Evolutionary conservation across 2,113 vertebrate genomes (phyloP).

Genomic region (Rissa tridactyla): DNA sequence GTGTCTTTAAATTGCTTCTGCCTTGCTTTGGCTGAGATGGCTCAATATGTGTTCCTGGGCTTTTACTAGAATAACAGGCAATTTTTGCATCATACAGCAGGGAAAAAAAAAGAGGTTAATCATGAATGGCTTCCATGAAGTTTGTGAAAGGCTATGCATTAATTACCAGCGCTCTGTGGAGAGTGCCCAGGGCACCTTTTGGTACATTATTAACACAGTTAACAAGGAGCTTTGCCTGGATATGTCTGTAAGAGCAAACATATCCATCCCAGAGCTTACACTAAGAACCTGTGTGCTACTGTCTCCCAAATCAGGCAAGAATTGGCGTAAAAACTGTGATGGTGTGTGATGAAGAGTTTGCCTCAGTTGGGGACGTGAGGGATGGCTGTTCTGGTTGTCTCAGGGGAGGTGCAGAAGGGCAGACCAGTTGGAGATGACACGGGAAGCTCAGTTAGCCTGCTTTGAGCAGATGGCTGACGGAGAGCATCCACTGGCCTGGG

Average conservation of each 20-base stretch:
- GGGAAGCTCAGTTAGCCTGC: background rate
- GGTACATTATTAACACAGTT: background rate
- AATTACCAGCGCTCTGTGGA: background rate
- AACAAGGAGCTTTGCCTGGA: background rate
- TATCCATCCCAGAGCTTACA: background rate
- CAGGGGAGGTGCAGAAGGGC: background rate
- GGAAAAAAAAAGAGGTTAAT: background rate
- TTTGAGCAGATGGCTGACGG: background rate
- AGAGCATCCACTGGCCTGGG: background rate
- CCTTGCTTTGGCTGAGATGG: background rate
- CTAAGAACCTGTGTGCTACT: background rate
- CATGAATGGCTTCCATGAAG: background rate
- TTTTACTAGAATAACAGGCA: background rate
- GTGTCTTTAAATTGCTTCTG: conserved; percentile 4
- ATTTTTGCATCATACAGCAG: background rate
- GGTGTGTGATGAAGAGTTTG: background rate
- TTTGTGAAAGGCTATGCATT: background rate
- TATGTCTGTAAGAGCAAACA: background rate
- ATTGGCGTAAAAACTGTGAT: background rate
- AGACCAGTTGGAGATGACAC: accelerated
- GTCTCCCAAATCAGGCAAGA: background rate
- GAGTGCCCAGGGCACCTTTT: background rate
- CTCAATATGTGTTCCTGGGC: background rate
- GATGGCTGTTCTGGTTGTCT: background rate
- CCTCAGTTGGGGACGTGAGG: background rate